Evolutionary conservation across 2,888 invertebrate species (phyloP).

Genomic region (Schrankia costaestrigalis): DNA sequence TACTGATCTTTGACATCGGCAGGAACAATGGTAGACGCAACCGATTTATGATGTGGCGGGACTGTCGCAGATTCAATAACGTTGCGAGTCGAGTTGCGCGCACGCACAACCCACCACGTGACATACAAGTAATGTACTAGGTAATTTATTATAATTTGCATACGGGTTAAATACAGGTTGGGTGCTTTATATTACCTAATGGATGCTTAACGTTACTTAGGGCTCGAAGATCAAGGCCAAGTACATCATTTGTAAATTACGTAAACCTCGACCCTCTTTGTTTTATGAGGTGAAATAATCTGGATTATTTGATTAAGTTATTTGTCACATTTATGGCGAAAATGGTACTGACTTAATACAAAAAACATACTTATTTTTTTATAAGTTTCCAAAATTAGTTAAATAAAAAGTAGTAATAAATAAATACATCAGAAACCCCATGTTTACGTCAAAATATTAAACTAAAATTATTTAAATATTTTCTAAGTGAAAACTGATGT

Average conservation of each 20-base stretch:
- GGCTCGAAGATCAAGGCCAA: slow-evolving; percentile 24
- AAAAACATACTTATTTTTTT: too few relatives aligned
- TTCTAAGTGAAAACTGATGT: too few relatives aligned
- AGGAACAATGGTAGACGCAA: slow-evolving; percentile 69
- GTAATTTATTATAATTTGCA: slow-evolving; percentile 44
- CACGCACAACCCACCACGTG: slow-evolving; percentile 47
- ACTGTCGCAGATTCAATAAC: slow-evolving; percentile 56
- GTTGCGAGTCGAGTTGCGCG: slow-evolving; percentile 45
- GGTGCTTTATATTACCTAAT: slow-evolving; percentile 22
- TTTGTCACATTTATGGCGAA: too few relatives aligned
- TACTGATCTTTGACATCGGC: slow-evolving; percentile 76
- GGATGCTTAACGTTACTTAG: slow-evolving; percentile 22
- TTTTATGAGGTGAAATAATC: too few relatives aligned
- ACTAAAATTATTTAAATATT: too few relatives aligned
- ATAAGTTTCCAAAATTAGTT: too few relatives aligned
- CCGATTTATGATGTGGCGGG: slow-evolving; percentile 58
- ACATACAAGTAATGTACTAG: slow-evolving; percentile 35
- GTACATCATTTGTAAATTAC: slow-evolving; percentile 8
- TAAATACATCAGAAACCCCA: too few relatives aligned
- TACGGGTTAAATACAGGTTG: slow-evolving; percentile 39
- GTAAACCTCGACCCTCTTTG: too few relatives aligned
- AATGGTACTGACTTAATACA: too few relatives aligned
- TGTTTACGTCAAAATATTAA: too few relatives aligned
- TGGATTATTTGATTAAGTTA: too few relatives aligned
- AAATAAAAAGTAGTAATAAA: too few relatives aligned